Evolutionary conservation across 1,140 invertebrate genomes (phyloP).

Genomic region (Temnothorax curvispinosus): DNA sequence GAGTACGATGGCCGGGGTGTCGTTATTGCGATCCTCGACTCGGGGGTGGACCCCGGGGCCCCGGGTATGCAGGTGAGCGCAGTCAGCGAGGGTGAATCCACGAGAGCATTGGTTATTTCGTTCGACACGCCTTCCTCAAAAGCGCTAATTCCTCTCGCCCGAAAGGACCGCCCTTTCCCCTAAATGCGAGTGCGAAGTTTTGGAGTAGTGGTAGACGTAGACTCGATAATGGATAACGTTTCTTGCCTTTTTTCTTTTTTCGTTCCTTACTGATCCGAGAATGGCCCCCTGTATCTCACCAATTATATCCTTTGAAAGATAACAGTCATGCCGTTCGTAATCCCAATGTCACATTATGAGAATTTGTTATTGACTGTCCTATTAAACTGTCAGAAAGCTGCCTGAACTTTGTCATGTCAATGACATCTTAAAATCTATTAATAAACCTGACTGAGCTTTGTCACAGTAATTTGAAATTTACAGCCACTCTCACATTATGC

Average conservation of each 20-base stretch:
- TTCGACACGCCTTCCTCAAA: slow-evolving; percentile 62
- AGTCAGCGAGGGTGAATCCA: slow-evolving; percentile 56
- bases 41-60: slow-evolving; percentile 98
- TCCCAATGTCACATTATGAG: not conserved
- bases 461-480: not conserved
- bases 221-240: not conserved
- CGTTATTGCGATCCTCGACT: slow-evolving; percentile 98
- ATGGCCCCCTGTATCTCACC: not conserved
- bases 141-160: not conserved
- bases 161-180: not conserved
- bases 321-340: slow-evolving; percentile 36
- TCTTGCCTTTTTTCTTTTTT: not conserved
- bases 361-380: not conserved
- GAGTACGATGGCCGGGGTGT: slow-evolving; percentile 96
- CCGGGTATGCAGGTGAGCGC: slow-evolving; percentile 94
- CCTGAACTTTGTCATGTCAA: not conserved
- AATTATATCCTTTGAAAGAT: not conserved
- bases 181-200: not conserved
- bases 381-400: not conserved
- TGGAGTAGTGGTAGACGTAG: not conserved
- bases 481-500: not conserved
- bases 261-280: not conserved
- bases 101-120: slow-evolving; percentile 10
- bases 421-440: not conserved
- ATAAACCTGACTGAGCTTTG: not conserved